Percentiles rank a stretch among this genome's conserved stretches.
phyloP scores from a whole-genome alignment of 2,113 vertebrate genomes.

The Corydoras sp. region DNA sequence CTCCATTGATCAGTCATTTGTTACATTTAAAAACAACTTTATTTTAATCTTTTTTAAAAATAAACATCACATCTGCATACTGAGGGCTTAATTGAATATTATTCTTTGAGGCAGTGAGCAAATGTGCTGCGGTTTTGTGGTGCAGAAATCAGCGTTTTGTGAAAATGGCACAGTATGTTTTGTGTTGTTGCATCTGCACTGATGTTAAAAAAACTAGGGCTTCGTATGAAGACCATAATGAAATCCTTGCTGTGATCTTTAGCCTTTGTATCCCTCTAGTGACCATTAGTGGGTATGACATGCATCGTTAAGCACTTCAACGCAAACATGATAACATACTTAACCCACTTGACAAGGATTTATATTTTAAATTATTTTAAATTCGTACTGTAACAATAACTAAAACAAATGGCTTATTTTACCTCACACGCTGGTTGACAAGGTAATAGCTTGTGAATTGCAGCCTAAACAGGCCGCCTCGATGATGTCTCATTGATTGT shows the following conservation, averaged over 20 bases:
- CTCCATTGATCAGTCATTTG: no score
- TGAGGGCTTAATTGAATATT: no score
- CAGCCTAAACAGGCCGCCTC: conserved; percentile 20
- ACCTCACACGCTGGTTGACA: conserved; percentile 15
- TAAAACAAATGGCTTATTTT: conserved; percentile 17
- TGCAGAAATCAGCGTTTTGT: neutral
- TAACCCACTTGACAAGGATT: neutral
- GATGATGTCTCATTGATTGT: conserved; percentile 69
- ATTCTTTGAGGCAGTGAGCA: no score
- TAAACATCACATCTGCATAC: no score
- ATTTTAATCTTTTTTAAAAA: no score
- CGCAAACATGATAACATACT: neutral
- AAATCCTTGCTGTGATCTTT: conserved; percentile 9
- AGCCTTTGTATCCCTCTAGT: conserved; percentile 45
- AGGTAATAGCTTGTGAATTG: conserved; percentile 28
- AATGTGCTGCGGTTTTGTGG: no score
- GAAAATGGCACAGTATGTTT: neutral
- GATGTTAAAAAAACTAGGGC: neutral
- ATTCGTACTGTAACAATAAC: conserved; percentile 4
- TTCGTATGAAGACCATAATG: neutral
- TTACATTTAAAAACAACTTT: no score
- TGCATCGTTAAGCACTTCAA: neutral
- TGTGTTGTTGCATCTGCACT: neutral
- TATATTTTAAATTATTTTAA: neutral
- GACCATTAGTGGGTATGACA: conserved; percentile 19